Conservation (phyloP, 2,888 invertebrate genomes). For the Lordiphosa andalusiaca region DNA sequence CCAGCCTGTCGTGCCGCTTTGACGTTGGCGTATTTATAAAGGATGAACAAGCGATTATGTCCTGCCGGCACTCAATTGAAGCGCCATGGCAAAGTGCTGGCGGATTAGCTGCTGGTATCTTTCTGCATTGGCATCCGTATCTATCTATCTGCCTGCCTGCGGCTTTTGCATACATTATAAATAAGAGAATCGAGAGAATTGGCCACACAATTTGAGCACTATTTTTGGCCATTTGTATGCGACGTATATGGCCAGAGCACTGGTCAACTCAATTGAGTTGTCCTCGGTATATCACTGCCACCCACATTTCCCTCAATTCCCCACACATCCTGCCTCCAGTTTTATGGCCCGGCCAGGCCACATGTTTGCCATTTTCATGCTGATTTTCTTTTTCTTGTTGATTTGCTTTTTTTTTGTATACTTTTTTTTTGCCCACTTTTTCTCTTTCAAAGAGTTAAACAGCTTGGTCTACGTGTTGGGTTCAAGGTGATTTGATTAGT, state of each 20-base stretch:
- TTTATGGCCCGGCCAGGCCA: slow-evolving; percentile 32
- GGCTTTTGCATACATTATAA: slow-evolving; percentile 61
- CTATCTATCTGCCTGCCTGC: slow-evolving; percentile 20
- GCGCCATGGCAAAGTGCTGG: slow-evolving; percentile 13
- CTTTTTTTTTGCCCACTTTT: neutral
- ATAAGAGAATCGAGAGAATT: slow-evolving; percentile 39
- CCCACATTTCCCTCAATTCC: slow-evolving; percentile 1
- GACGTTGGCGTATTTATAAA: slow-evolving; percentile 58
- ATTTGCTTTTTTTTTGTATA: neutral
- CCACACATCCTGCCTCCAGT: neutral
- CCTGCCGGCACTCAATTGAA: slow-evolving; percentile 50
- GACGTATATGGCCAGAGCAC: slow-evolving; percentile 36
- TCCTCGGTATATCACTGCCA: slow-evolving; percentile 18
- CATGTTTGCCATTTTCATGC: slow-evolving; percentile 36
- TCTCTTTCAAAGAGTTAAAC: no score
- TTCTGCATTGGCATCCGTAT: slow-evolving; percentile 11
- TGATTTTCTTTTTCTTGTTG: slow-evolving; percentile 24
- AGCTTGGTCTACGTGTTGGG: no score
- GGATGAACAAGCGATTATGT: slow-evolving; percentile 74
- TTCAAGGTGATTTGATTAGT: no score
- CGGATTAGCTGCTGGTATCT: slow-evolving; percentile 22
- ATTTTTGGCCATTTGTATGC: slow-evolving; percentile 52
- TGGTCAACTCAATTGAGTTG: slow-evolving; percentile 32
- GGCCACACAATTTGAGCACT: slow-evolving; percentile 15
- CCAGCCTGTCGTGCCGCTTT: slow-evolving; percentile 6